A percentile compares a stretch with the other conserved stretches of the same genome.
Evolutionary conservation across 2,113 vertebrate genomes (phyloP).

Genomic region (Limanda limanda): DNA sequence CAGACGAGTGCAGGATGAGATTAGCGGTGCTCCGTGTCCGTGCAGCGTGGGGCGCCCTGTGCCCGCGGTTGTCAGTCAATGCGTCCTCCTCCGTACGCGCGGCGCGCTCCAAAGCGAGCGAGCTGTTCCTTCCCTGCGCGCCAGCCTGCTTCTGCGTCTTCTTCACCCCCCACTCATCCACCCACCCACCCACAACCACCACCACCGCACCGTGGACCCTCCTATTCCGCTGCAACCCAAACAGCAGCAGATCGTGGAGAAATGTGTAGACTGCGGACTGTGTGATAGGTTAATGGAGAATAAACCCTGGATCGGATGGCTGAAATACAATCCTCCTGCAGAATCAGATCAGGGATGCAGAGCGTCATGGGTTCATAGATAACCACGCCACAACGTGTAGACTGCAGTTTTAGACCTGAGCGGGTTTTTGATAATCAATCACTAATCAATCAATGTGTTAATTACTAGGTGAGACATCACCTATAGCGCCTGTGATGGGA

Average conservation of each 20-base stretch:
- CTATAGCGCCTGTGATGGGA: not conserved
- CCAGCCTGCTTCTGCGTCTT: slow-evolving; percentile 39
- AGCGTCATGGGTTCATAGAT: not conserved
- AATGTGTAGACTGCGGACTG: not conserved
- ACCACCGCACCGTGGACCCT: slow-evolving; percentile 42
- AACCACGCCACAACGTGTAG: not conserved
- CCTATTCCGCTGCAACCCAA: slow-evolving; percentile 38
- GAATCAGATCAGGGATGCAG: not conserved
- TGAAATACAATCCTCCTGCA: not conserved
- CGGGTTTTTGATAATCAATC: not conserved
- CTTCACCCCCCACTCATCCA: not conserved
- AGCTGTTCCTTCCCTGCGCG: slow-evolving; percentile 31
- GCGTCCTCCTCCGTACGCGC: slow-evolving; percentile 53
- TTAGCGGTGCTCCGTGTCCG: slow-evolving; percentile 54
- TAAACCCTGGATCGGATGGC: not conserved
- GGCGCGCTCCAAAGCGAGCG: slow-evolving; percentile 53
- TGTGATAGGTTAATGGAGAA: slow-evolving; percentile 4
- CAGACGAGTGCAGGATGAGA: slow-evolving; percentile 44
- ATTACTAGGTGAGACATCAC: slow-evolving; percentile 15
- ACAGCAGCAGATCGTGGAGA: slow-evolving; percentile 14
- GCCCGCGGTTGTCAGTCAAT: slow-evolving; percentile 68
- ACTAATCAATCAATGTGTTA: slow-evolving; percentile 6
- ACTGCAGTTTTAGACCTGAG: not conserved
- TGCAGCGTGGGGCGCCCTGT: slow-evolving; percentile 63
- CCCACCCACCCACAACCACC: slow-evolving; percentile 11